These are phyloP conservation scores for Galendromus occidentalis DNA, from an alignment of 1,140 invertebrate genomes.

Conservation along the genomic window DNA sequence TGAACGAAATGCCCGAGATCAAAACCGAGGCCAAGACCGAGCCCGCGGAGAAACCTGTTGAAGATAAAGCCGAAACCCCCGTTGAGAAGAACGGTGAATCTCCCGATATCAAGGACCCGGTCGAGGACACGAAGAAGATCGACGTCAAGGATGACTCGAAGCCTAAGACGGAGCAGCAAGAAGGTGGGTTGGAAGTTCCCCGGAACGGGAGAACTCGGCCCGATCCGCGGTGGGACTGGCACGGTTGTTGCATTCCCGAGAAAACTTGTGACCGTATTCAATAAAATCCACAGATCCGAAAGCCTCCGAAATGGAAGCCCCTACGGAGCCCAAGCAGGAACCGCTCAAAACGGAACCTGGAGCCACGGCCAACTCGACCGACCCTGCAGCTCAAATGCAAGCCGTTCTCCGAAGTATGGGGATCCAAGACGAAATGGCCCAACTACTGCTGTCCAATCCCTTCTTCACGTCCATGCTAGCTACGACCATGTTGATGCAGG, in stretches of 20 bases:
- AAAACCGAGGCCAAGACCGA: slow-evolving; percentile 23
- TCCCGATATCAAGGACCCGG: neutral
- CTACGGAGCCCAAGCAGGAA: slow-evolving; percentile 13
- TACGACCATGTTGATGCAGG: slow-evolving; percentile 18
- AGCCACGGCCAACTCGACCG: neutral
- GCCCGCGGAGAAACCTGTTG: slow-evolving; percentile 19
- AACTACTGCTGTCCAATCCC: slow-evolving; percentile 16
- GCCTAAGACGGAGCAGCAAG: neutral
- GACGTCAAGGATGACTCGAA: neutral
- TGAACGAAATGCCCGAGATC: slow-evolving; percentile 19
- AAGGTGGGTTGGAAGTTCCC: too few species aligned
- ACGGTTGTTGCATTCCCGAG: too few species aligned
- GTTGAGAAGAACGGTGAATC: neutral
- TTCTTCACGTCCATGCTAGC: slow-evolving; percentile 19
- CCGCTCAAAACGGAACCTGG: slow-evolving; percentile 2
- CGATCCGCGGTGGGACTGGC: too few species aligned
- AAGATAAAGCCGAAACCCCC: slow-evolving; percentile 6
- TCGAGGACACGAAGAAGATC: slow-evolving; percentile 9
- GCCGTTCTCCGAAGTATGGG: neutral
- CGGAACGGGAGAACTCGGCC: too few species aligned
- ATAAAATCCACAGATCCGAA: too few species aligned
- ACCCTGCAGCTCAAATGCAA: neutral
- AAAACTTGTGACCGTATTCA: too few species aligned
- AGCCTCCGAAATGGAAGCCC: slow-evolving; percentile 8
- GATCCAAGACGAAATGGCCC: slow-evolving; percentile 1